Base-by-base conservation (phyloP, 1,140 invertebrate species). In the Scaptomyza graminum region DNA sequence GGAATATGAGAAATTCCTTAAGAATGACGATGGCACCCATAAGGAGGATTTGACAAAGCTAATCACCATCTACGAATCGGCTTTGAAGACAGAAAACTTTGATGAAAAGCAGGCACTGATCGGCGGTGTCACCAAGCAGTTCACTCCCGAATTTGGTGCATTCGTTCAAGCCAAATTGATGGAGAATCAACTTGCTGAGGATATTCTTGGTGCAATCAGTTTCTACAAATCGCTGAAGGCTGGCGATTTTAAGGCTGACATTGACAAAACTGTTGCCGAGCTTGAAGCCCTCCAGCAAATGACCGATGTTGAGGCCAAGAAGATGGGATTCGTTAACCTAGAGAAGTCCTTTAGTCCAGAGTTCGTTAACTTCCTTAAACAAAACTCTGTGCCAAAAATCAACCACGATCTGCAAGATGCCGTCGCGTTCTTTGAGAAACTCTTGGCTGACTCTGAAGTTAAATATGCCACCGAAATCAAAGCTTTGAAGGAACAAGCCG, bases 31-130 rank as follows among this genome's bases (percentile, higher is more conserved):
- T 60, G 79, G 74, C 0, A 39, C 77, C 7, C 74, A 83, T 41
- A 83, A 80, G 55, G 70, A 62, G 22, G 66, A 83, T 46, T 43
- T 83, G 2, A 41, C 74, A 16, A 77, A 74, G 11, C 39, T 83
- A 39, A 80, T 83, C 41, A 34, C 18, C 9, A 41, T 80, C 31
- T 77, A 79, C 15, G 79, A 83, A n/a, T 39, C 74, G 8, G 79
- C 79, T 0, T 22, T 83, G 12, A 77, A 77, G 47, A 37, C 49
- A 16, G 71, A 79, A 1, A 61, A 62, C 16, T 68, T 39, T 41
- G 64, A 74, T 4, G 60, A 77, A 34, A 83, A 83, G n/a, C 66
- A 74, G 51, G 25, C 46, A 3, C 52, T 77, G 16, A 43, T 83
- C 13, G 67, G 69, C 12, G 56, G 54, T 31, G 51, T 77, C 8